These are phyloP conservation scores for Xanthorhoe designata DNA, from an alignment of 2,888 invertebrate species.

Conservation along the genomic window DNA sequence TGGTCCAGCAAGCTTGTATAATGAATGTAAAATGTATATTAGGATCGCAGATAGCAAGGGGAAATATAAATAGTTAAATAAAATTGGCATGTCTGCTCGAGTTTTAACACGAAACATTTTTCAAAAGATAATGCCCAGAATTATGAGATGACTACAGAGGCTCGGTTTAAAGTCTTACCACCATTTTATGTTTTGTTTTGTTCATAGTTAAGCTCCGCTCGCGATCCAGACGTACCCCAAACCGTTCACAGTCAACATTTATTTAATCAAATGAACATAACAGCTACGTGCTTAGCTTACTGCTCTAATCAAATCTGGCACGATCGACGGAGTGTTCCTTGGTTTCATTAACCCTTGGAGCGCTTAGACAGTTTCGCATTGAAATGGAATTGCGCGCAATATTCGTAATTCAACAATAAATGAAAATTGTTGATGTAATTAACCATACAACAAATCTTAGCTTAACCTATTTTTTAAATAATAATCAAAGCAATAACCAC, in stretches of 20 bases:
- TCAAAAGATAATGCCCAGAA: no score
- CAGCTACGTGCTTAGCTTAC: slow-evolving; percentile 65
- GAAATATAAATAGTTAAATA: no score
- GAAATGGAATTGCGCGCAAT: slow-evolving; percentile 15
- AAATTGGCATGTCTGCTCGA: no score
- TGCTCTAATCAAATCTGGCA: slow-evolving; percentile 67
- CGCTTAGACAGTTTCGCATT: slow-evolving; percentile 27
- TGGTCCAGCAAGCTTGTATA: no score
- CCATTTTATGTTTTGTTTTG: no score
- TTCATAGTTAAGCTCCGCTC: background rate
- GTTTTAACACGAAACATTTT: no score
- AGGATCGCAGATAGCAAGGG: no score
- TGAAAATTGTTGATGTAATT: background rate
- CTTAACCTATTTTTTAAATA: no score
- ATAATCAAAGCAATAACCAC: no score
- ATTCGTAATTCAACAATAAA: slow-evolving; percentile 7
- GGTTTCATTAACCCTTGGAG: slow-evolving; percentile 51
- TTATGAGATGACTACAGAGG: no score
- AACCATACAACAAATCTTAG: background rate
- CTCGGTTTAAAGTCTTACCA: no score
- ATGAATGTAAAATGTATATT: no score
- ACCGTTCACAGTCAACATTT: slow-evolving; percentile 65
- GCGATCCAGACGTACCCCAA: slow-evolving; percentile 33
- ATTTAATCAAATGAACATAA: slow-evolving; percentile 73
- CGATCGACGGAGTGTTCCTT: slow-evolving; percentile 57